A percentile compares a stretch with the other conserved stretches of the same genome.
phyloP scores from a whole-genome alignment of 2,797 vertebrate species.

The Enteromius radiatus region DNA sequence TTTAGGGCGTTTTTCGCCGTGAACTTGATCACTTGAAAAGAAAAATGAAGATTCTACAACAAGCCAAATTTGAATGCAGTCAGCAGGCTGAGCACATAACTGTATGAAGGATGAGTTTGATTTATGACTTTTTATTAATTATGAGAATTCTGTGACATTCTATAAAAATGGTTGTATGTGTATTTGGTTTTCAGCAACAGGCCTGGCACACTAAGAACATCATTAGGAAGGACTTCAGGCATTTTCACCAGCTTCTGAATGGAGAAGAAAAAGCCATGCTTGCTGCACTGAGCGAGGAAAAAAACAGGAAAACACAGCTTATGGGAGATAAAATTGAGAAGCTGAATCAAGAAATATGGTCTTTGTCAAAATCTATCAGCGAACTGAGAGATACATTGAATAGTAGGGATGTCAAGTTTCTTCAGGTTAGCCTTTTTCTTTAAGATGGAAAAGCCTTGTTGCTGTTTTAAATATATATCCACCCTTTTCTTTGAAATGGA shows the following conservation, averaged over 20 bases:
- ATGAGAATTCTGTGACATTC: neutral
- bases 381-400: neutral
- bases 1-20: conserved; percentile 26
- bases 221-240: conserved; percentile 29
- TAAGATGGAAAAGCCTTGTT: too few species aligned
- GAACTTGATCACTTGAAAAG: conserved; percentile 4
- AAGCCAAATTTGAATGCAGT: conserved; percentile 5
- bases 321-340: neutral
- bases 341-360: neutral
- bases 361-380: neutral
- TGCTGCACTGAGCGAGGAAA: conserved; percentile 5
- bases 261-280: conserved; percentile 28
- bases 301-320: neutral
- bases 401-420: neutral
- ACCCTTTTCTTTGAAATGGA: too few species aligned
- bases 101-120: conserved; percentile 11
- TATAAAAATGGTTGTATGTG: neutral
- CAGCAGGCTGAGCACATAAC: conserved; percentile 18
- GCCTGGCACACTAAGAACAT: neutral
- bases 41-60: conserved; percentile 16
- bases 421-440: conserved; percentile 35
- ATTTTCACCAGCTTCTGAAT: conserved; percentile 34
- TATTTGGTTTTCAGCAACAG: conserved; percentile 28
- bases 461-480: too few species aligned
- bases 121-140: neutral